phyloP scores from a whole-genome alignment of 2,797 vertebrate genomes.

The Gobio occitaniae region DNA sequence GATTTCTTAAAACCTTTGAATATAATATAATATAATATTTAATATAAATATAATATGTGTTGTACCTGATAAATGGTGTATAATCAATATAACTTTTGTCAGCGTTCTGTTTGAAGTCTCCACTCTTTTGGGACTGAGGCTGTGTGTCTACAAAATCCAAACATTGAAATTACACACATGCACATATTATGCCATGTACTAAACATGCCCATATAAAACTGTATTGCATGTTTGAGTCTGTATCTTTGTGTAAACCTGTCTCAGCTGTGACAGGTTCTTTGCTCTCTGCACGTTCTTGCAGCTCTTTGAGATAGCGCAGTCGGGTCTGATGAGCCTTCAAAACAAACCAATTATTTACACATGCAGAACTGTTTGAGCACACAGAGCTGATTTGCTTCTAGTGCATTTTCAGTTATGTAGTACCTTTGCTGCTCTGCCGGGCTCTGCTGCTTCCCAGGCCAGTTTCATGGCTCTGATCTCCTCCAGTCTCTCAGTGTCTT shows the following conservation, averaged over 20 bases:
- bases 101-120: not conserved
- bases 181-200: not conserved
- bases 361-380: not conserved
- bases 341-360: constrained; percentile 20
- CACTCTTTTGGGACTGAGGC: constrained; percentile 8
- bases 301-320: constrained; percentile 75
- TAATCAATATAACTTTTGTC: constrained; percentile 39
- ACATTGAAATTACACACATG: not conserved
- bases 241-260: constrained; percentile 21
- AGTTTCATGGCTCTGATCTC: constrained; percentile 88
- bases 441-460: constrained; percentile 86
- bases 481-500: constrained; percentile 85
- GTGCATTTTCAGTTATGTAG: not conserved
- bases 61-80: constrained; percentile 55
- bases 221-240: not conserved
- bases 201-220: not conserved
- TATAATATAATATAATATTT: not conserved
- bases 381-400: not conserved
- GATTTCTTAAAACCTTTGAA: not conserved
- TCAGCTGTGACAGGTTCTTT: constrained; percentile 62
- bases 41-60: not conserved
- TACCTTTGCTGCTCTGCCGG: constrained; percentile 88
- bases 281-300: constrained; percentile 59
- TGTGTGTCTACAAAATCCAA: constrained; percentile 25
- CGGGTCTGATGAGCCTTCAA: constrained; percentile 85